Evolutionary conservation across 2,113 vertebrate species (phyloP).

Genomic region (Triplophysa tibetana): DNA sequence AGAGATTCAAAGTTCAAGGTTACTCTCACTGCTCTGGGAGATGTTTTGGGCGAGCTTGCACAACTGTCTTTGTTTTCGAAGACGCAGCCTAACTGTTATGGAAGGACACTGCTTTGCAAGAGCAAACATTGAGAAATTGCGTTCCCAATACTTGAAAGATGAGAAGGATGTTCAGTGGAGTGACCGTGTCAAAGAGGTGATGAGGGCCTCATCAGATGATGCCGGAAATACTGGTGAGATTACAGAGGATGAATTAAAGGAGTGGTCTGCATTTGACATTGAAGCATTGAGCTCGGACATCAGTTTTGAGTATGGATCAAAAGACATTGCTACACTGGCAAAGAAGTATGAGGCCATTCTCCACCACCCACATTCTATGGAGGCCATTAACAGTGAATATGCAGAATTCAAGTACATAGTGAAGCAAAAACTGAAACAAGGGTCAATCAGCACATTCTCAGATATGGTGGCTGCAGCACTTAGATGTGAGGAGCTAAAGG

Average conservation of each 20-base stretch:
- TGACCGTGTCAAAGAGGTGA: background rate
- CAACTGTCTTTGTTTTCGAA: background rate
- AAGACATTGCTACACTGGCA: no score
- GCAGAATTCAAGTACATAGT: background rate
- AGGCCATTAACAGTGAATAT: background rate
- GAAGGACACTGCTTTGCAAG: slow-evolving; percentile 35
- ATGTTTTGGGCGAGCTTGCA: background rate
- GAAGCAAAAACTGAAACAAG: background rate
- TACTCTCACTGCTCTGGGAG: slow-evolving; percentile 6
- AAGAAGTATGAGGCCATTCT: background rate
- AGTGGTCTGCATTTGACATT: slow-evolving; percentile 31
- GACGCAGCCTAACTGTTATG: slow-evolving; percentile 3
- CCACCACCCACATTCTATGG: background rate
- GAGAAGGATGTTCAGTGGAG: background rate
- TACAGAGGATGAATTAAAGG: slow-evolving; percentile 21
- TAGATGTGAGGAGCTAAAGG: slow-evolving; percentile 16
- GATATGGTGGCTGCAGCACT: background rate
- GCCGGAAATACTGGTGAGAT: slow-evolving; percentile 18
- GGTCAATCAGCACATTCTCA: background rate
- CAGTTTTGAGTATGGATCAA: background rate
- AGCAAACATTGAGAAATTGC: slow-evolving; percentile 29
- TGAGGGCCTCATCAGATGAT: background rate
- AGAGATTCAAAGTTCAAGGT: slow-evolving; percentile 6
- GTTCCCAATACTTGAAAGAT: background rate
- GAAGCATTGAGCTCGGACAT: no score